Conservation (phyloP, 1,140 invertebrate genomes). For the Aricia agestis region DNA sequence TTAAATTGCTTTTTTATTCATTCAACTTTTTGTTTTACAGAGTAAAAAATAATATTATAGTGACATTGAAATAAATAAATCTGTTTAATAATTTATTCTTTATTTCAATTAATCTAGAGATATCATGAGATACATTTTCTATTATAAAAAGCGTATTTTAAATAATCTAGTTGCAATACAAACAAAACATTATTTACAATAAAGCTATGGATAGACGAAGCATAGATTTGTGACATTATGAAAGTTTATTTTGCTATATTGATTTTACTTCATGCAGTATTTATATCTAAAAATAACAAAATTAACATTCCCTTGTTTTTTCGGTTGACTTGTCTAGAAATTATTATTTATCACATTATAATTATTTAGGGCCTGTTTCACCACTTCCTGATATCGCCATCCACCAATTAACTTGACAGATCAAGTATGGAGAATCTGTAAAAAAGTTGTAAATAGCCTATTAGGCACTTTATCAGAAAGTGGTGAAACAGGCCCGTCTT, state of each 20-base stretch:
- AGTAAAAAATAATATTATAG: background rate
- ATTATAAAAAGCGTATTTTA: constrained; percentile 56
- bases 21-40: background rate
- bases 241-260: background rate
- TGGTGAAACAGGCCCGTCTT: too few species aligned
- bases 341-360: background rate
- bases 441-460: too few species aligned
- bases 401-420: too few species aligned
- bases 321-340: background rate
- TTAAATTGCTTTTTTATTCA: constrained; percentile 28
- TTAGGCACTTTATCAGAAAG: too few species aligned
- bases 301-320: background rate
- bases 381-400: too few species aligned
- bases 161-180: constrained; percentile 51
- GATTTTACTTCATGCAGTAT: background rate
- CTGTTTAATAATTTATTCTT: too few species aligned
- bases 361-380: too few species aligned
- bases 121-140: constrained; percentile 46
- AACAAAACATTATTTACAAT: constrained; percentile 51
- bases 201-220: constrained; percentile 27
- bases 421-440: too few species aligned
- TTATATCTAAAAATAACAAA: background rate
- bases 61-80: too few species aligned
- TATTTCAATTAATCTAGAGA: constrained; percentile 61
- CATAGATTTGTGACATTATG: constrained; percentile 29